A percentile compares a stretch with the other conserved stretches of the same genome.
These are phyloP conservation scores for Acropora tenuis DNA, from an alignment of 64 coral and sea anemone species.

Conservation along the genomic window DNA sequence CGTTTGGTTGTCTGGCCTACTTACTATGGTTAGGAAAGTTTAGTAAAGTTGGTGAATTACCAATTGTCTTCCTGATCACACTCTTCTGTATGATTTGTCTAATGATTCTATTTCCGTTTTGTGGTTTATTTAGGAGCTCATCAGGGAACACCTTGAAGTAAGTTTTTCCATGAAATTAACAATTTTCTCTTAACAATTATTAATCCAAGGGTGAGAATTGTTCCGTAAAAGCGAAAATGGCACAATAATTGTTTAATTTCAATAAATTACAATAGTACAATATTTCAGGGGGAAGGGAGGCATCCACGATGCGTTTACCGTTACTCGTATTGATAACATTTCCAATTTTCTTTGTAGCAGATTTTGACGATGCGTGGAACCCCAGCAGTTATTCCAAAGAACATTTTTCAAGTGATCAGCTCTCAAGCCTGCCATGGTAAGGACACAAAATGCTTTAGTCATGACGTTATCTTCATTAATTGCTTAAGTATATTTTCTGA, in stretches of 20 bases:
- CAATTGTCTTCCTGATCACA: no score
- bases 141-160: constrained; percentile 63
- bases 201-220: no score
- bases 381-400: constrained; percentile 70
- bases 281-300: no score
- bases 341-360: constrained; percentile 36
- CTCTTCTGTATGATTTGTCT: background rate
- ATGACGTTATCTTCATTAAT: background rate
- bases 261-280: no score
- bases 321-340: background rate
- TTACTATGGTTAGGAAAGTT: no score
- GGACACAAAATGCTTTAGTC: background rate
- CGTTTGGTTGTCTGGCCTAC: no score
- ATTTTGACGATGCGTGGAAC: constrained; percentile 62
- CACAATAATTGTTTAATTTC: no score
- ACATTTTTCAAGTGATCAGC: constrained; percentile 69
- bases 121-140: constrained; percentile 31
- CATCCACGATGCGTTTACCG: no score
- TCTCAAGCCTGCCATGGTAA: constrained; percentile 95
- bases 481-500: no score
- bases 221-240: no score
- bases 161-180: background rate
- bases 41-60: no score
- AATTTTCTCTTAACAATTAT: no score
- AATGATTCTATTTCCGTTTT: background rate